Base-by-base conservation (phyloP, 2,113 vertebrate genomes). In the Cinclus mexicanus region DNA sequence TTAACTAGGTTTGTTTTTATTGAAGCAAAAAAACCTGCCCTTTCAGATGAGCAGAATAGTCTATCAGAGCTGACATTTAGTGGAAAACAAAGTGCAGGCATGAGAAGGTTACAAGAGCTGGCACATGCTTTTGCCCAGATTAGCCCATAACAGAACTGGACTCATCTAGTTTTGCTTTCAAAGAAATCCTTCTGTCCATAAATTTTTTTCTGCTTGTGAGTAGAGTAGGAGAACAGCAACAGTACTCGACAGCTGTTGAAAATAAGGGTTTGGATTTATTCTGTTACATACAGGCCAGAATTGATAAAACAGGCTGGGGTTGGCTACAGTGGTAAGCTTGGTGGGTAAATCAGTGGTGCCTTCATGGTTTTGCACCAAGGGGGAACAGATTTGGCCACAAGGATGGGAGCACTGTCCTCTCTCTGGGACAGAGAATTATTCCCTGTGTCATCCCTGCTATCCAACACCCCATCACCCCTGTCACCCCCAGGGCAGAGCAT, bases 11-110 rank as follows among this genome's bases (percentile, higher is more conserved):
- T 97, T 97, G 96, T 97, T 97, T 97, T 98, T 98, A 97, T 86
- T 96, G 96, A 97, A 96, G 95, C 93, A 97, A 97, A 97, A 97
- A 98, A 92, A 55, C 97, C 92, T 97, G 97, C 96, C 97, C 97
- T 98, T 98, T 98, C 91, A 96, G 96, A 98, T 98, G 98, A 98
- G 98, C 97, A 90, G 97, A 97, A 97, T 83, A 80, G 97, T 98
- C 97, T 96, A 97, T 98, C 97, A 97, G 94, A 89, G 94, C 68
- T 97, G 98, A 95, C 97, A 98, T 98, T 98, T 98, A 94, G 97
- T 97, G 92, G 94, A 96, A 96, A 96, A 96, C 95, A 90, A 95
- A 94, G 93, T 91, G 94, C 88, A 97, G 90, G 96, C 88, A 90
- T 75, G 93, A 96, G 95, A 97, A 98, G 97, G 97, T 97, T 98